Conservation (phyloP, 2,113 vertebrate genomes). For the Urocitellus parryii region DNA sequence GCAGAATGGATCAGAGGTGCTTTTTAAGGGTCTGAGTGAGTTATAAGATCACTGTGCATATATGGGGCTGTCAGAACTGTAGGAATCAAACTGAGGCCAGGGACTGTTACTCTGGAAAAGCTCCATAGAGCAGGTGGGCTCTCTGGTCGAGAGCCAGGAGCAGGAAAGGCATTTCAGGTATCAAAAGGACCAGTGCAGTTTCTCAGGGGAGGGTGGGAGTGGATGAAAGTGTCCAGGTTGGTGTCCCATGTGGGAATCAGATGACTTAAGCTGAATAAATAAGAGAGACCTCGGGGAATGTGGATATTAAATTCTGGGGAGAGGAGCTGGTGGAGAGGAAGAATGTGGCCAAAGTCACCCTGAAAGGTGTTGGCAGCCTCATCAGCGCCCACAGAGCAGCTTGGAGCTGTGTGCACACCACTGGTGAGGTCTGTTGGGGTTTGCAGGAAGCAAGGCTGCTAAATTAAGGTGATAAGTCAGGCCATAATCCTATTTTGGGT, state of each 20-base stretch:
- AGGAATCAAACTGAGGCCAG: background rate
- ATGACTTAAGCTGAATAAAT: background rate
- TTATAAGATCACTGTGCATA: background rate
- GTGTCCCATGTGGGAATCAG: slow-evolving; percentile 9
- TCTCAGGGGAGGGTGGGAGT: background rate
- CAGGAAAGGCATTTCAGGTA: background rate
- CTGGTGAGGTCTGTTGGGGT: background rate
- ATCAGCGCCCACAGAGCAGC: background rate
- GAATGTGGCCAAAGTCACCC: slow-evolving; percentile 34
- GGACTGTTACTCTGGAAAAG: background rate
- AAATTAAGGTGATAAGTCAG: slow-evolving; percentile 75
- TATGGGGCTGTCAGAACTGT: background rate
- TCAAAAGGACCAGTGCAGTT: background rate
- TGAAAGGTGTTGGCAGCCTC: slow-evolving; percentile 15
- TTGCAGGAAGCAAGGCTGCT: slow-evolving; percentile 44
- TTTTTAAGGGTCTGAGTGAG: background rate
- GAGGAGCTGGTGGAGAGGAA: background rate
- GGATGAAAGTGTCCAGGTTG: background rate
- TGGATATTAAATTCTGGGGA: background rate
- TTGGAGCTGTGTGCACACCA: rapidly evolving
- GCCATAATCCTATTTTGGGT: slow-evolving; percentile 71
- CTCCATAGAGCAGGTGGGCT: background rate
- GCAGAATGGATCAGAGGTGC: background rate
- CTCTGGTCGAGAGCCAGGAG: background rate
- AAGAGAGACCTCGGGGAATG: background rate